Base-by-base conservation (phyloP, 2,797 vertebrate genomes). In the Pseudochromis fuscus region DNA sequence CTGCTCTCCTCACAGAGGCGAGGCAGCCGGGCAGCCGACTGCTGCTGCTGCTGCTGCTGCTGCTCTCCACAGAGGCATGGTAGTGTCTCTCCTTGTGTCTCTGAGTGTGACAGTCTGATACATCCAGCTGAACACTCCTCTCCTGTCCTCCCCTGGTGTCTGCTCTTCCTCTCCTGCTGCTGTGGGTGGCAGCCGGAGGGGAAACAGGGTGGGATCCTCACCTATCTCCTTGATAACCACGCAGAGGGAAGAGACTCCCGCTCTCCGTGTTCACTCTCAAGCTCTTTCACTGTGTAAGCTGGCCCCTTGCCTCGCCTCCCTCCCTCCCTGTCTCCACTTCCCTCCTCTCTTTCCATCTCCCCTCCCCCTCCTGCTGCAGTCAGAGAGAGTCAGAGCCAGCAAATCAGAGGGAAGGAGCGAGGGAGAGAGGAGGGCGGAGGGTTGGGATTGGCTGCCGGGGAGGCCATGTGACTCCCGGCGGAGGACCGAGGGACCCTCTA, bases 391-490 rank as follows among this genome's bases (percentile, higher is more conserved):
- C 55, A 7, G 38, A 49, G 27, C n/a, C 30, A 63, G 66, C 87
- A 25, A 91, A 91, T 91, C 63, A 65, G 84, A 83, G 86, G 58
- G 73, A 60, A 59, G 77, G 57, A 81, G 81, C 10, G 63, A 55
- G 55, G 59, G 50, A 60, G 60, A 69, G 77, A 71, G 68, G 77
- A 79, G 81, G 80, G 76, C 19, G 44, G 31, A 75, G 57, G 53
- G 35, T 31, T 46, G 77, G 30, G 87, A 93, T 93, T 93, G 93
- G 94, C 85, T 81, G 56, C 52, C 9, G 16, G 45, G 33, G 59
- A 48, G 45, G 53, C 56, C 93, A 93, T 64, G 92, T 93, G 92
- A 93, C 84, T 61, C 75, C 76, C 25, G 59, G 73, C 80, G 48
- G 68, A 75, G 62, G 67, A 64, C 75, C 56, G 35, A 77, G 77